Percentiles rank a stretch among this genome's conserved stretches.
Conservation (phyloP, 2,113 vertebrate species). For the Anser cygnoides region DNA sequence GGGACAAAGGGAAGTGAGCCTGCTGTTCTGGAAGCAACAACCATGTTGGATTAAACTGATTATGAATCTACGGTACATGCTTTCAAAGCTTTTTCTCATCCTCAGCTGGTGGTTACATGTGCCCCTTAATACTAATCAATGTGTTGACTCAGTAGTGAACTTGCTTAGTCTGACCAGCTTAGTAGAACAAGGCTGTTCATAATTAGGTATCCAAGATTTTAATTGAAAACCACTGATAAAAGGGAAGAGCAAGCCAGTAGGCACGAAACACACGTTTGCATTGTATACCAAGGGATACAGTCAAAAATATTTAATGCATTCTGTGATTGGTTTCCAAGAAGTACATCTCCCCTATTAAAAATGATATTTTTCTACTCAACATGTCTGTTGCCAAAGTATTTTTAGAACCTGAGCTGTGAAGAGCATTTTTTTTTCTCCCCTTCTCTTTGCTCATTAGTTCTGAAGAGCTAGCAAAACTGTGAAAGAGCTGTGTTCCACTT, state of each 20-base stretch:
- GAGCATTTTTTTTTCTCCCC: not conserved
- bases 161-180: not conserved
- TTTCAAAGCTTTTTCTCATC: not conserved
- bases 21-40: not conserved
- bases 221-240: not conserved
- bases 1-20: not conserved
- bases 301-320: not conserved
- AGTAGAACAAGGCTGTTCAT: not conserved
- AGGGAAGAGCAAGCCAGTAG: not conserved
- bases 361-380: not conserved
- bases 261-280: not conserved
- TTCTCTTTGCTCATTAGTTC: slow-evolving; percentile 52
- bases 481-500: not conserved
- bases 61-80: not conserved
- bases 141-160: not conserved
- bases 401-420: slow-evolving; percentile 45
- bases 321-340: not conserved
- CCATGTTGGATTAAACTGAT: not conserved
- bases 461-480: slow-evolving; percentile 55
- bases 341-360: not conserved
- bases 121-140: not conserved
- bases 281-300: not conserved
- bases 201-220: not conserved
- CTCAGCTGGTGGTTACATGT: not conserved
- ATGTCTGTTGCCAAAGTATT: slow-evolving; percentile 34